phyloP scores from a whole-genome alignment of 2,113 vertebrate species.

The Pseudois nayaur region DNA sequence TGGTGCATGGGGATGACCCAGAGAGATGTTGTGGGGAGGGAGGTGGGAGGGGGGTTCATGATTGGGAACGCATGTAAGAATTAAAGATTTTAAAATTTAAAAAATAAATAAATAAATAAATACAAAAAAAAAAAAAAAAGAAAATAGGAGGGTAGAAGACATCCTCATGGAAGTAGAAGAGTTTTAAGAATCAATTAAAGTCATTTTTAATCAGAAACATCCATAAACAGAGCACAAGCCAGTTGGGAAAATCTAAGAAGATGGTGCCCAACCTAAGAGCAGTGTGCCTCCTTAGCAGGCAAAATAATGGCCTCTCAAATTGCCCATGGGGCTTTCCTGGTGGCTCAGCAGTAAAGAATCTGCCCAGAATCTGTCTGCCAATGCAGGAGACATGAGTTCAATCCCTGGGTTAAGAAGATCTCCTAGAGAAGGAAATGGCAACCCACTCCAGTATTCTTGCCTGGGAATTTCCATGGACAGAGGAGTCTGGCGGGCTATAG shows the following conservation, averaged over 20 bases:
- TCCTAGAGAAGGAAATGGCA: background rate
- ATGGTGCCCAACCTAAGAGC: background rate
- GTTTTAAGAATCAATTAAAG: background rate
- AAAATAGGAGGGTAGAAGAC: background rate
- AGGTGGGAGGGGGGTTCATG: too few species aligned
- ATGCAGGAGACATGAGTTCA: background rate
- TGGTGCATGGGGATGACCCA: too few species aligned
- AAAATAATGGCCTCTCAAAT: background rate
- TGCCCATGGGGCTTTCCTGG: background rate
- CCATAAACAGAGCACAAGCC: background rate
- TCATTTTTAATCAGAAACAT: background rate
- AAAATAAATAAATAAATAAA: too few species aligned
- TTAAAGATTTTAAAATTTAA: too few species aligned
- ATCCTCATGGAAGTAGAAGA: background rate
- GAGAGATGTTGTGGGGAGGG: too few species aligned
- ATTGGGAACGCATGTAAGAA: too few species aligned
- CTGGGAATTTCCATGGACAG: background rate
- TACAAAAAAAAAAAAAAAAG: too few species aligned
- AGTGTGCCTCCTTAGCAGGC: background rate
- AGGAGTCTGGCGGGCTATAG: background rate
- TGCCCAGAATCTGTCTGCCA: background rate
- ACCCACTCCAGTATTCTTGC: background rate
- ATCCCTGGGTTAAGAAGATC: background rate
- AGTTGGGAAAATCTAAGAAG: background rate
- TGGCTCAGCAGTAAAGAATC: background rate